Evolutionary conservation across 2,888 invertebrate genomes (phyloP).

Genomic region (Gonocerus acuteangulatus): DNA sequence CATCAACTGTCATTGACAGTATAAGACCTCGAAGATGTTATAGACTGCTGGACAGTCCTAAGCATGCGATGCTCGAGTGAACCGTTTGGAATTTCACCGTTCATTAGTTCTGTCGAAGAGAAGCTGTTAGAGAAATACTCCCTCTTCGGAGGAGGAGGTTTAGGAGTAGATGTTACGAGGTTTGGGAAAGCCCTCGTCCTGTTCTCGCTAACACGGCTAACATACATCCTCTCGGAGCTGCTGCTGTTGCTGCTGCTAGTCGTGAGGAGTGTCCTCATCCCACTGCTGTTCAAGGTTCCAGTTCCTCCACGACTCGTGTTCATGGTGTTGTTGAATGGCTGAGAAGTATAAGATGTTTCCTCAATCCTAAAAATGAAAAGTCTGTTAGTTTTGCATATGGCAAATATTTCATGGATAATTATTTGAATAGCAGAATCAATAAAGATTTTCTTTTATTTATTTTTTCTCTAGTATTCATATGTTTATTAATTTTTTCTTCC

Average conservation of each 20-base stretch:
- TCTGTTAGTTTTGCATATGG: too few relatives aligned
- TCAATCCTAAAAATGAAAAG: slow-evolving; percentile 27
- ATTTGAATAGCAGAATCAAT: too few relatives aligned
- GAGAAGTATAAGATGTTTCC: slow-evolving; percentile 27
- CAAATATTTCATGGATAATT: too few relatives aligned
- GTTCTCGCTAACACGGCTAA: slow-evolving; percentile 35
- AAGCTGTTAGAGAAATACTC: slow-evolving; percentile 22
- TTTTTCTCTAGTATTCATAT: too few relatives aligned
- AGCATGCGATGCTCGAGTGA: slow-evolving; percentile 27
- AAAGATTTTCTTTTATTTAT: too few relatives aligned
- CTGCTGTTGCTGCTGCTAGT: slow-evolving; percentile 13
- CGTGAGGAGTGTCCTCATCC: slow-evolving; percentile 12
- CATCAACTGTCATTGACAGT: slow-evolving; percentile 27
- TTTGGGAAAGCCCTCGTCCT: slow-evolving; percentile 31
- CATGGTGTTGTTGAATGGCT: slow-evolving; percentile 29
- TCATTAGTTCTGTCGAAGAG: slow-evolving; percentile 24
- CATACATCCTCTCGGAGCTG: slow-evolving; percentile 33
- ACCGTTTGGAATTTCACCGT: slow-evolving; percentile 23
- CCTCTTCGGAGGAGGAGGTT: slow-evolving; percentile 21
- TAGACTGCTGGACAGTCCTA: slow-evolving; percentile 32
- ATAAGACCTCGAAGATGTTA: slow-evolving; percentile 32
- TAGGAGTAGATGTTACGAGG: slow-evolving; percentile 27
- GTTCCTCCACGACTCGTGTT: slow-evolving; percentile 27
- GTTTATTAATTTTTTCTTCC: too few relatives aligned
- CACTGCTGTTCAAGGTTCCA: slow-evolving; percentile 8